Conservation (phyloP, 2,888 invertebrate genomes). For the Drosophila bunnanda region DNA sequence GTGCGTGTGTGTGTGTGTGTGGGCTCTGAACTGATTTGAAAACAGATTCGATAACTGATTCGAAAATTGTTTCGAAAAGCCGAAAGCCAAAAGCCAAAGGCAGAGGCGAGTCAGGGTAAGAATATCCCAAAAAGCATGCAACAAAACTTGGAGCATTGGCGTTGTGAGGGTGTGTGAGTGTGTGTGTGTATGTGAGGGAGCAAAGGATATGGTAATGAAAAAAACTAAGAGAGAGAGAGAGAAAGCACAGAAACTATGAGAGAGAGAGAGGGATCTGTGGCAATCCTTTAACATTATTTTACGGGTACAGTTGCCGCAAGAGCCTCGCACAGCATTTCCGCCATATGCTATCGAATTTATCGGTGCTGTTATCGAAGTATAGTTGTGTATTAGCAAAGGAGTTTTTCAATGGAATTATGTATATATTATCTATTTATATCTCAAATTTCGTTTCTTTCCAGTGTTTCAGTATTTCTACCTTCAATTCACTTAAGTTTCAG, state of each 20-base stretch:
- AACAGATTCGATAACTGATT: slow-evolving; percentile 6
- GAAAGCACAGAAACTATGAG: slow-evolving; percentile 14
- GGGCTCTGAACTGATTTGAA: slow-evolving; percentile 5
- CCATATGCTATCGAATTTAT: not conserved
- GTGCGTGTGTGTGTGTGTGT: slow-evolving; percentile 1
- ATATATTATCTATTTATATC: no score
- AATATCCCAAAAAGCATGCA: slow-evolving; percentile 43
- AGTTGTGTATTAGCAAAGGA: no score
- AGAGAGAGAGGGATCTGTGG: not conserved
- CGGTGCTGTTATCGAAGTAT: not conserved
- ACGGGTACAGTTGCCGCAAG: not conserved
- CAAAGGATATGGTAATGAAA: slow-evolving; percentile 7
- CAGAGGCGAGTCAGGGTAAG: slow-evolving; percentile 16
- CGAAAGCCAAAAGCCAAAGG: slow-evolving; percentile 29
- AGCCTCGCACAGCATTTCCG: not conserved
- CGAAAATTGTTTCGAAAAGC: slow-evolving; percentile 18
- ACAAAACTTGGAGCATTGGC: slow-evolving; percentile 28
- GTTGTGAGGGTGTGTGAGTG: slow-evolving; percentile 11
- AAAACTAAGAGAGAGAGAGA: not conserved
- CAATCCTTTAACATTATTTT: not conserved
- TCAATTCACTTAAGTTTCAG: no score
- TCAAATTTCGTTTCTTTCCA: no score
- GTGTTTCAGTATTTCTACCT: no score
- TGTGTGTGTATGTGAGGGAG: no score
- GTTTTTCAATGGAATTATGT: no score